Evolutionary conservation across 2,888 invertebrate genomes (phyloP).

Genomic region (Euproctis similis): DNA sequence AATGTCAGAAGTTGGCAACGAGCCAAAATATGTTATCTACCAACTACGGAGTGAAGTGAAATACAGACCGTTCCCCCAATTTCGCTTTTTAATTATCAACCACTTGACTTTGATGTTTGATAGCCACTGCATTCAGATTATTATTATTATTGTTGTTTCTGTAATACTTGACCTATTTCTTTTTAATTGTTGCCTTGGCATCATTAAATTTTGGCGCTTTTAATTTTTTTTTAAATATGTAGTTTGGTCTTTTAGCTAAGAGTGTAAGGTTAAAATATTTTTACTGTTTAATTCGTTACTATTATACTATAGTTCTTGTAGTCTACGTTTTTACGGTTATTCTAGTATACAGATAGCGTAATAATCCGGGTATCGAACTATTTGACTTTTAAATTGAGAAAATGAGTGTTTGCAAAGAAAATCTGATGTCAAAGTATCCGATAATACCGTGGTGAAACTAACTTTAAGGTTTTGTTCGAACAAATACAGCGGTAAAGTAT

Average conservation of each 20-base stretch:
- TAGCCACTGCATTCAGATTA: conserved; percentile 28
- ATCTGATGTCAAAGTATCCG: neutral
- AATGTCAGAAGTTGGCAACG: conserved; percentile 49
- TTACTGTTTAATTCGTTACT: too few species aligned
- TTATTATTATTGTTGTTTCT: conserved; percentile 19
- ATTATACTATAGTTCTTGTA: too few species aligned
- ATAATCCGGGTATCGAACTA: too few species aligned
- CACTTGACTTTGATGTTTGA: conserved; percentile 52
- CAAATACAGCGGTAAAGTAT: neutral
- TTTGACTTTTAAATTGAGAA: too few species aligned
- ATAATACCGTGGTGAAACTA: neutral
- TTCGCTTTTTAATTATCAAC: conserved; percentile 65
- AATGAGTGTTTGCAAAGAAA: too few species aligned
- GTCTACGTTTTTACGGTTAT: too few species aligned
- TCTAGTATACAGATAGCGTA: too few species aligned
- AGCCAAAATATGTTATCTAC: conserved; percentile 60
- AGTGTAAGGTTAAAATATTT: too few species aligned
- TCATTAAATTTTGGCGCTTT: too few species aligned
- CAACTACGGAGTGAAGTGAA: conserved; percentile 44
- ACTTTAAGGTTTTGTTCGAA: conserved; percentile 1
- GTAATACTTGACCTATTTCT: conserved; percentile 25
- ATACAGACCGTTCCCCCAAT: conserved; percentile 55
- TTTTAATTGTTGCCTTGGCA: too few species aligned
- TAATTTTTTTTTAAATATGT: too few species aligned
- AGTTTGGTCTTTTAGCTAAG: too few species aligned